Base-by-base conservation (phyloP, 1,140 invertebrate genomes). In the Piezodorus guildinii region DNA sequence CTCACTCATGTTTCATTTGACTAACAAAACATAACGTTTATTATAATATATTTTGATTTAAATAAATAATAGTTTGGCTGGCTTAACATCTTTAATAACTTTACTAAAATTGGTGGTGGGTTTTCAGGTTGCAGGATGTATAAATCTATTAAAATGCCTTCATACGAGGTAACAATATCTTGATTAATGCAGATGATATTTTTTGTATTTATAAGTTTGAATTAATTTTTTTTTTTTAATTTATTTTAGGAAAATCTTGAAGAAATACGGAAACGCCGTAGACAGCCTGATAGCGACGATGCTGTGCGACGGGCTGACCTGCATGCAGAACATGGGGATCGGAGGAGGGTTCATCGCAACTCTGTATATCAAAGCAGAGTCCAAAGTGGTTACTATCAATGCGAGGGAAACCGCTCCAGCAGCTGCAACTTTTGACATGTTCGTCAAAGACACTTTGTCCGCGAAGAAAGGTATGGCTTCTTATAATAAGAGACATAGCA, bases 301-400 rank as follows among this genome's bases (percentile, higher is more conserved):
- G 61, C 78, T 94, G n/a, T 94, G 91, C 72, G 83, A 90, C 70
- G 88, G 90, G 0, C 81, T 92, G 1, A 79, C 90, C 3, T 87
- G 91, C 70, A 76, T 85, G 3, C 86, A 93, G 69, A 87, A 83
- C 62, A 85, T 86, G 75, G 92, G 91, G 1, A 67, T 93, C 6
- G 91, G 91, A 23, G 91, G 91, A 60, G 91, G 90, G 34, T 87
- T 88, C 71, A 71, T 92, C 3, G 82, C 88, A 80, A 86, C 84
- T 0, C 80, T 90, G 62, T 94, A 90, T 73, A 79, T 84, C 62
- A 77, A 73, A 68, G 71, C 66, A 64, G 77, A 65, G 34, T 72
- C 77, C 4, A 72, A 66, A 64, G 78, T 73, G 30, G 73, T 72
- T 30, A 78, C 73, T 8, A 71, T 91, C 5, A 81, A 87, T 72